Evolutionary conservation across 2,888 invertebrate genomes (phyloP), one percentile per base, ranked within the genome.

Genomic region (Polydrusus cervinus): DNA sequence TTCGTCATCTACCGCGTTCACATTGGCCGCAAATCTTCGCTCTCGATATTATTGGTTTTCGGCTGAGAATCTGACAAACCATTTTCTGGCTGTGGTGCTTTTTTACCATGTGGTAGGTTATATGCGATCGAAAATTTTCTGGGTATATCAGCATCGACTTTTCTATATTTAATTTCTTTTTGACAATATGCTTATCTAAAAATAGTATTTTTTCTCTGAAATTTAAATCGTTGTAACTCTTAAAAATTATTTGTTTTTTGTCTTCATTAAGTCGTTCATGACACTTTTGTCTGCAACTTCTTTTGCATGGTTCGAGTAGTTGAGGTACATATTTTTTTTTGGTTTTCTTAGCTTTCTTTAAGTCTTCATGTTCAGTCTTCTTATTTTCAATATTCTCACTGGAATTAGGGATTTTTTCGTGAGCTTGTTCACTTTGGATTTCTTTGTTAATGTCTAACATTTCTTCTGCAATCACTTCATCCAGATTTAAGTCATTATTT

Each of bases 121-220:
- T 57, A 57, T 57, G 3, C 13, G 6, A 57, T 57, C 57, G 57
- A 57, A 57, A 57, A 57, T n/a, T 34, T 57, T 57, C 57, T 57
- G n/a, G 57, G 34, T 34, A 57, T 34, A 57, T 57, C 34, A 2
- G 57, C 30, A n/a, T 57, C 57, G 13, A 30, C 57, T 34, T 57
- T 57, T 57, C 57, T 57, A 34, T 57, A 57, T 34, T 57, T 57
- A 57, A 57, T 30, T 34, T 34, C 10, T 57, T 34, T 57, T 34
- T 57, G 57, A 30, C 57, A 9, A 57, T n/a, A 57, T 57, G 14
- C n/a, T 57, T 57, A 57, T 30, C 57, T 3, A 57, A 14, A 57
- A 57, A 25, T 14, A 57, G 57, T 57, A 8, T 57, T 57, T 57
- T 57, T 57, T 57, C 57, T 57, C 57, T 57, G n/a, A 57, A 57